Conservation (phyloP, 2,797 vertebrate species). For the Tympanoctomys barrerae region DNA sequence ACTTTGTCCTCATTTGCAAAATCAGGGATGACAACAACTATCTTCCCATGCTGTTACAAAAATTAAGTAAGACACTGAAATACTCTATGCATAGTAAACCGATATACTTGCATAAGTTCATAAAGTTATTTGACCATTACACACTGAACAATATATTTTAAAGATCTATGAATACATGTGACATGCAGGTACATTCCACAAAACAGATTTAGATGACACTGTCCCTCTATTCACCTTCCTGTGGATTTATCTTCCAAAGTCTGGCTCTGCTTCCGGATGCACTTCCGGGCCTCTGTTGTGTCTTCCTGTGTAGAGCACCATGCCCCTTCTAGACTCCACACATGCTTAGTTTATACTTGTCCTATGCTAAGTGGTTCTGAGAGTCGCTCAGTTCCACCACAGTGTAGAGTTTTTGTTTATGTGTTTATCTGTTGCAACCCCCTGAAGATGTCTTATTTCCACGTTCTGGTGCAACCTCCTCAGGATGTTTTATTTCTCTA, state of each 20-base stretch:
- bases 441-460: not conserved
- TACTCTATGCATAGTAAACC: not conserved
- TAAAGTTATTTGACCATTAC: not conserved
- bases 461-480: not conserved
- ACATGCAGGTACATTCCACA: not conserved
- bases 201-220: not conserved
- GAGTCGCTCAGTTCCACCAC: not conserved
- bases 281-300: not conserved
- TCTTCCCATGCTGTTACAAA: slow-evolving; percentile 27
- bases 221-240: not conserved
- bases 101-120: not conserved
- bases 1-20: slow-evolving; percentile 68
- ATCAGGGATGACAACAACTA: not conserved
- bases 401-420: not conserved
- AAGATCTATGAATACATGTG: not conserved
- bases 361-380: not conserved
- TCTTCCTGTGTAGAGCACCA: not conserved
- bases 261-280: not conserved
- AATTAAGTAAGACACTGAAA: slow-evolving; percentile 37
- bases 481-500: not conserved
- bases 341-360: not conserved
- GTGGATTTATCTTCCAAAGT: not conserved
- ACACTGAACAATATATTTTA: not conserved
- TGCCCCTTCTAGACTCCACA: not conserved
- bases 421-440: not conserved